Evolutionary conservation across 2,113 vertebrate species (phyloP), one percentile per base, ranked within the genome.

Genomic region (Otocyon megalotis): DNA sequence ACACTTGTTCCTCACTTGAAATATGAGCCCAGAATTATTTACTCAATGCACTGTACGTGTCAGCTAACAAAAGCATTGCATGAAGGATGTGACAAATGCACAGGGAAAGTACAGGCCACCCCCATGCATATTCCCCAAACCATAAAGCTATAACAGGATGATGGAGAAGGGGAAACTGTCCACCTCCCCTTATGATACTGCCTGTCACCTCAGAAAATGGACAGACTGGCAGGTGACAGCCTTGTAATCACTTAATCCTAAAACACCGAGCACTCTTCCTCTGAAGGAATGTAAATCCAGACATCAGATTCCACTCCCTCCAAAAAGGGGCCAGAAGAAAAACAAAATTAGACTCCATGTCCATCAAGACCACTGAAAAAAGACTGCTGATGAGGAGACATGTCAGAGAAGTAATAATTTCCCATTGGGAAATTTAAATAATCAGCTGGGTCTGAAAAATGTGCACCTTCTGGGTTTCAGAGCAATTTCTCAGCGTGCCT

Each of bases 21-120:
- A 94, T n/a, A 81, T 43, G 63, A 98, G 95, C 84, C 62, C 67
- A 48, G 96, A 97, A 97, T 98, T 96, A 94, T 92, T 97, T 96
- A 97, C 94, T 97, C 93, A 94, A 89, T 48, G 97, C 86, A 85
- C 95, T 81, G 69, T 92, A 28, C 54, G 26, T 26, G 77, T 98
- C 94, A 97, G 95, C 71, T 86, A 96, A 93, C 87, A 97, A 72
- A 97, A 97, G 96, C 91, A 50, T 9, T 82, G 67, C 89, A 83
- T 28, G 92, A 97, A 80, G 85, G 92, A n/a, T 92, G 58, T 97
- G 80, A 74, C 14, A 96, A 90, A 94, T 17, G 24, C 63, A 94
- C 65, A 43, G 92, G 94, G 28, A 95, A 84, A 93, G 90, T 5
- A 1, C 26, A 65, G 12, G 74, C 16, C 30, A 53, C 63, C 65